Evolutionary conservation across 1,140 invertebrate genomes (phyloP).

Genomic region (Patella vulgata): DNA sequence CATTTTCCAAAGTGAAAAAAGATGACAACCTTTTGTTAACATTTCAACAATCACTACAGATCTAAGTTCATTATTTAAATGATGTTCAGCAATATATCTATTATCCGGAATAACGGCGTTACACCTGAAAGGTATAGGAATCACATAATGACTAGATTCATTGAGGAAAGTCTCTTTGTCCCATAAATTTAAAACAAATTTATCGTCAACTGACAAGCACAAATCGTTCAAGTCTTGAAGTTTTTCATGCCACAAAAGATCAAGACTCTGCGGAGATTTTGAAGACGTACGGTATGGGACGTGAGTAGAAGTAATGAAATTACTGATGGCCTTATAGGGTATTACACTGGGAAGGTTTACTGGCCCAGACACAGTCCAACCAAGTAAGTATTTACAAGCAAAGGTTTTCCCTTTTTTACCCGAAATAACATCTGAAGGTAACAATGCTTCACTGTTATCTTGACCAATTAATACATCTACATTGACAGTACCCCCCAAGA

Average conservation of each 20-base stretch:
- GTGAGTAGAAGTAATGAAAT: not conserved
- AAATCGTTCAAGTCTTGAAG: too few species aligned
- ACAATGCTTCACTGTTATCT: not conserved
- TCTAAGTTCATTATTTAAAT: too few species aligned
- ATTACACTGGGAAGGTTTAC: not conserved
- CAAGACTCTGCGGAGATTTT: not conserved
- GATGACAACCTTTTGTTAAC: too few species aligned
- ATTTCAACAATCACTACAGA: too few species aligned
- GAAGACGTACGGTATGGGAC: not conserved
- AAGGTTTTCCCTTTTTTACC: not conserved
- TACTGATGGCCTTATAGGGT: not conserved
- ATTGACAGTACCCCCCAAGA: too few species aligned
- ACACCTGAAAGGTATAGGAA: not conserved
- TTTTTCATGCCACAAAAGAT: not conserved
- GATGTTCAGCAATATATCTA: slow-evolving; percentile 9
- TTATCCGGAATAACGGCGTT: slow-evolving; percentile 10
- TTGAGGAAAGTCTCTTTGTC: too few species aligned
- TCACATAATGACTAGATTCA: too few species aligned
- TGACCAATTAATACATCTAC: slow-evolving; percentile 2
- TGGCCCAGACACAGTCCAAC: not conserved
- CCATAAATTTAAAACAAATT: too few species aligned
- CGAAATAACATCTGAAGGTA: not conserved
- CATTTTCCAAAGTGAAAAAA: too few species aligned
- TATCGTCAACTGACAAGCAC: too few species aligned
- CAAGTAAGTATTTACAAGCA: not conserved